Evolutionary conservation across 2,888 invertebrate species (phyloP), one percentile per base, ranked within the genome.

Genomic region (Euspilapteryx auroguttella): DNA sequence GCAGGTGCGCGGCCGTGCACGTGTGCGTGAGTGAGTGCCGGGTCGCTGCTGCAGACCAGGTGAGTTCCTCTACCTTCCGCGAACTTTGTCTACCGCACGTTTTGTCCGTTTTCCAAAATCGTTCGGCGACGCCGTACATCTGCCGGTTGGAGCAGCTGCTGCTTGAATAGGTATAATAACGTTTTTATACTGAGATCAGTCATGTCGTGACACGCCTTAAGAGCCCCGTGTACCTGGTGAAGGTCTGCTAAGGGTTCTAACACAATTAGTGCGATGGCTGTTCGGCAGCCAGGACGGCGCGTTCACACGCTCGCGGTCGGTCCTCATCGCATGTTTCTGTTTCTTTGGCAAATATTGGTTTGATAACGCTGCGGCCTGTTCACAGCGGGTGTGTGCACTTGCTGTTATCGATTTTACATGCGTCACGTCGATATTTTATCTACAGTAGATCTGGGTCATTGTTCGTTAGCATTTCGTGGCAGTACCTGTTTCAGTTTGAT

Each of bases 11-110:
- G 57, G 57, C 56, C 56, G 66, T 71, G 65, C 73, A 69, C 71
- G 69, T 71, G 73, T 76, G 56, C 71, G 63, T 69, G 65, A 52
- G 73, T 69, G 73, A 64, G 73, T 71, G 68, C 61, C 61, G 65
- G 21, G 38, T 32, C 37, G 41, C 43, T 39, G 40, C 41, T 39
- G 34, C 44, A 13, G 35, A 39, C 29, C 45, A 36, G 69, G 71
- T 71, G 55, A 71, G 68, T 66, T 39, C 40, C 14, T 44, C 39
- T 39, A 44, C 31, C 30, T 42, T 38, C 38, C 38, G 47, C 48
- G 45, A 40, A 42, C 44, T 44, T 45, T 40, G 41, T 40, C 17
- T 17, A 45, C 44, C 44, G 45, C 36, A 42, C 41, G 45, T 55
- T 62, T 58, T 55, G 52, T 54, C 52, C 49, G 51, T 12, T 50